Evolutionary conservation across 2,113 vertebrate genomes (phyloP), one percentile per base, ranked within the genome.

Genomic region (Pardalotus punctatus): DNA sequence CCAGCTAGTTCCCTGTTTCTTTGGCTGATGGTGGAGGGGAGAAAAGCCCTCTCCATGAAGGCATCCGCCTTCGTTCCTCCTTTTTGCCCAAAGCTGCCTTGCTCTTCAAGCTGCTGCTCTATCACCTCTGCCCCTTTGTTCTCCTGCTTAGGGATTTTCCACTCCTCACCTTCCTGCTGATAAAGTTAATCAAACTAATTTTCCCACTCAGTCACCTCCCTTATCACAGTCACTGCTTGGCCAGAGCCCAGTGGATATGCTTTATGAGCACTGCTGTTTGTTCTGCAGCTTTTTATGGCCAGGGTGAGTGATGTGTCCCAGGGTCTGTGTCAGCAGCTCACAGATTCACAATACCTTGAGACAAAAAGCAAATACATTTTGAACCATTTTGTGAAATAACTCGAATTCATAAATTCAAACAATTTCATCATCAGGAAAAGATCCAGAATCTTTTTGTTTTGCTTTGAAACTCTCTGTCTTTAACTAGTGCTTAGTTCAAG

Each of bases 141-240:
- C 89, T 87, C 54, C 61, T 93, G 73, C 84, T 94, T 70, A 65
- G 89, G 70, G 81, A 95, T 87, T 96, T 97, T 96, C 93, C 91
- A 76, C 70, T 95, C 65, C 36, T 93, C 83, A 93, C 91, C 84
- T 96, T 96, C 96, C 94, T 97, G 94, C 73, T 76, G 93, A 95
- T 95, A 95, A 95, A 92, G 70, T 94, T 95, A 91, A 94, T 96
- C 95, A 95, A 69, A 87, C 77, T 94, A 86, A 94, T 95, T 96
- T 96, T 96, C 93, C 93, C 81, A 76, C 73, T 95, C 84, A 73
- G 89, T 53, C 89, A 95, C 91, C 89, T 96, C 81, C 42, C 87
- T 96, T 97, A 97, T 94, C 95, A 58, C 70, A 96, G 69, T 50
- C 56, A 14, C 50, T 93, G 36, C 83, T 95, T 96, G 95, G 94